A percentile compares a stretch with the other conserved stretches of the same genome.
Evolutionary conservation across 2,113 vertebrate species (phyloP).

Genomic region (Prunella himalayana): DNA sequence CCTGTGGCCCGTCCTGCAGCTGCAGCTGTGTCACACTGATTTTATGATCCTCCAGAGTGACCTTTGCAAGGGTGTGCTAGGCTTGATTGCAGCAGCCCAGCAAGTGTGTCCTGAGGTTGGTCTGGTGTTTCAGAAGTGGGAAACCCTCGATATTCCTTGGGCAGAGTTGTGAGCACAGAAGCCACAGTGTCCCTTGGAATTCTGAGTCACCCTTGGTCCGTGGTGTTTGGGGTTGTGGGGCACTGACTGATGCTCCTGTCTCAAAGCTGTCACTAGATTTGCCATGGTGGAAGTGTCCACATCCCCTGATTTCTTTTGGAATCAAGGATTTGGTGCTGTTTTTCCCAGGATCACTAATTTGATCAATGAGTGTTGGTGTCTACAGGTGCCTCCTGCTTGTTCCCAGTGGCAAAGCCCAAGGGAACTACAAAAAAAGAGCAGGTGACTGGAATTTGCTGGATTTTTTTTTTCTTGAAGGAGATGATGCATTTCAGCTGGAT

Average conservation of each 20-base stretch:
- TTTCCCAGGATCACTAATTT: background rate
- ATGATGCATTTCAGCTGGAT: background rate
- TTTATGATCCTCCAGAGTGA: background rate
- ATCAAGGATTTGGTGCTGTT: background rate
- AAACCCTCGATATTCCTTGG: background rate
- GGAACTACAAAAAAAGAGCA: background rate
- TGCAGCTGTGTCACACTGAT: background rate
- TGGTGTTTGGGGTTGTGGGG: background rate
- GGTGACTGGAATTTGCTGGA: background rate
- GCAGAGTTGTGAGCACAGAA: background rate
- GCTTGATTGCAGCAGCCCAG: background rate
- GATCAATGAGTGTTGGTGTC: rapidly evolving
- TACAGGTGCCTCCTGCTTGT: background rate
- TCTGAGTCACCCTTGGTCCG: rapidly evolving
- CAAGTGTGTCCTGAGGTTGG: background rate
- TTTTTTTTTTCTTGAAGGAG: background rate
- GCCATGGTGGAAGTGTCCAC: rapidly evolving
- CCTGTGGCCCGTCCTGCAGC: background rate
- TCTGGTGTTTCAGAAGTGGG: background rate
- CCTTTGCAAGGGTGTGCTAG: background rate
- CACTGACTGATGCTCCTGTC: background rate
- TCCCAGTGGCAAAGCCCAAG: background rate
- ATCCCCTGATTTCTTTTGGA: background rate
- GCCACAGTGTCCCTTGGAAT: background rate
- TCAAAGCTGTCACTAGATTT: background rate